Base-by-base conservation (phyloP, 2,113 vertebrate genomes). In the Psittacus erithacus region DNA sequence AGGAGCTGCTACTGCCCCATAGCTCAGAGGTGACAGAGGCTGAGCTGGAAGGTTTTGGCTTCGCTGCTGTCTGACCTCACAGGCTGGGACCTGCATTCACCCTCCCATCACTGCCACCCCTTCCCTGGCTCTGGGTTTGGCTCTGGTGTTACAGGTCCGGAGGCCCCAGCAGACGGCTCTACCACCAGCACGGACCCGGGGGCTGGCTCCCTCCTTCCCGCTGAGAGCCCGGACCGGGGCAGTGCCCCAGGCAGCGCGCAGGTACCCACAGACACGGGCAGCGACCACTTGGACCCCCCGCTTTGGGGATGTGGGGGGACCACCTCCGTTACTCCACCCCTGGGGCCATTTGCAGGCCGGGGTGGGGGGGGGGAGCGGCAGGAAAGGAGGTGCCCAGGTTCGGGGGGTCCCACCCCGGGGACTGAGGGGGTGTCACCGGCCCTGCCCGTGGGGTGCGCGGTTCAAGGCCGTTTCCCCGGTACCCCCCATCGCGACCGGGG, bases 201-300 rank as follows among this genome's bases (percentile, higher is more conserved):
- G 10, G 28, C 68, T 0, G 6, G 60, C 17, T 6, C 43, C 24
- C 31, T 50, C 53, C 29, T 24, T 31, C 39, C 49, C 4, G n/a
- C 22, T 50, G 43, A 2, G 5, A 23, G 10, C 49, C 41, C 43
- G 3, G 0, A 31, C 11, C 1, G 18, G 1, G 38, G 43, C 59
- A 19, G 49, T 10, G 11, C 50, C 68, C 20, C 35, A 10, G 29
- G 7, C 8, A 27, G 33, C 33, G 53, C 17, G 11, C 29, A 31
- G 29, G 53, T 20, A 1, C 64, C 55, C 24, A 4, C 67, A n/a
- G 41, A 2, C 49, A 4, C 1, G 35, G 29, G 41, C 17, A 11
- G 46, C 19, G 24, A 31, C 16, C 80, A 17, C n/a, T 3, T 6
- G 7, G 3, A 8, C 28, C 19, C 33, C 6, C 31, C 23, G 0